Percentiles rank a stretch among this genome's conserved stretches.
phyloP scores from a whole-genome alignment of 2,888 invertebrate genomes.

The Yponomeuta malinellus region DNA sequence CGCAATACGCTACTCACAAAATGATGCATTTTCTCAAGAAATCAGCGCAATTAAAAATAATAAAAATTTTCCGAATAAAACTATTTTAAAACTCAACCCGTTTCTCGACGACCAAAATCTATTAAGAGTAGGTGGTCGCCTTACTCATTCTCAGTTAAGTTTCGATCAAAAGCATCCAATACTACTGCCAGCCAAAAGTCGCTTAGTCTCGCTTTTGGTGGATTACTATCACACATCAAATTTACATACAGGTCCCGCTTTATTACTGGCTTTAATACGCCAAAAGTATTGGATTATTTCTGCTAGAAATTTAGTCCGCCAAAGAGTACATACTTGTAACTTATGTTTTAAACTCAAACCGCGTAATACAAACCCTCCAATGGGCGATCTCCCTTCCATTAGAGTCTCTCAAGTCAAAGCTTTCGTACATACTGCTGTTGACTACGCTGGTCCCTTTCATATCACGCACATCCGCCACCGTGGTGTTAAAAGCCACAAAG shows the following conservation, averaged over 20 bases:
- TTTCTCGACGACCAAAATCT: constrained; percentile 10
- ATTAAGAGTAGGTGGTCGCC: constrained; percentile 15
- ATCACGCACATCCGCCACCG: constrained; percentile 9
- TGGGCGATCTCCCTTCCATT: constrained; percentile 16
- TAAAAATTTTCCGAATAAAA: neutral
- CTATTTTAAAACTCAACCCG: constrained; percentile 10
- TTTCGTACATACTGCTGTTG: constrained; percentile 17
- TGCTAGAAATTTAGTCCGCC: constrained; percentile 9
- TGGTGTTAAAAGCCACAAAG: constrained; percentile 13
- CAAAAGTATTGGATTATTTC: constrained; percentile 17
- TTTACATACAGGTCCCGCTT: constrained; percentile 14
- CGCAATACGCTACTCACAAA: neutral
- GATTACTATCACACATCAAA: constrained; percentile 7
- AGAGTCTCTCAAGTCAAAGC: constrained; percentile 16
- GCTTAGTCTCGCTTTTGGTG: neutral
- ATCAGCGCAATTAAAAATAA: neutral
- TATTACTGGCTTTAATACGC: constrained; percentile 10
- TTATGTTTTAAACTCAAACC: constrained; percentile 14
- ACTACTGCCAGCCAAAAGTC: constrained; percentile 11
- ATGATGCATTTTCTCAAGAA: neutral
- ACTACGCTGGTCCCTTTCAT: constrained; percentile 19
- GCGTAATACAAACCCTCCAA: neutral
- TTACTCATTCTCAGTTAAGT: constrained; percentile 6
- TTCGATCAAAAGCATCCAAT: constrained; percentile 14
- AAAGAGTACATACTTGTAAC: constrained; percentile 16